Evolutionary conservation across 2,113 vertebrate species (phyloP), one percentile per base, ranked within the genome.

Genomic region (Pygoscelis adeliae): DNA sequence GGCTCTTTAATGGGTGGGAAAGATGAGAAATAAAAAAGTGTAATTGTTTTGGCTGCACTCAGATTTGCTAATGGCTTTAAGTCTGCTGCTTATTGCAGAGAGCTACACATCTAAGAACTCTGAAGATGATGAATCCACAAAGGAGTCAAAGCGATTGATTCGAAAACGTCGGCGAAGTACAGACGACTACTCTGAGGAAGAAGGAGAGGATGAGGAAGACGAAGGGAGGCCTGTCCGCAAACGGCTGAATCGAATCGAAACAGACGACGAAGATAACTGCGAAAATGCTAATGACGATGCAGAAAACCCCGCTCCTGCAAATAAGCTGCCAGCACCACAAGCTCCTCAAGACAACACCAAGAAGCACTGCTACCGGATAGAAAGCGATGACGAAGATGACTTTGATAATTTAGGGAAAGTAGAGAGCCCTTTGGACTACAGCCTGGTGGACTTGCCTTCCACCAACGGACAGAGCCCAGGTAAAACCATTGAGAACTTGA

Each of bases 221-320:
- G 99, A 99, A 52, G 98, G 98, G 71, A 98, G 98, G 52, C 99
- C 99, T 0, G 81, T 99, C 73, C 99, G 99, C 42, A 99, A 99
- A 87, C 98, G 99, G 90, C 98, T 99, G 42, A 99, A 99, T 66
- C 99, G 99, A 32, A 99, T 99, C 1, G 99, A 99, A 96, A 99
- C 99, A 0, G 99, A 99, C 0, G 99, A 99, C 3, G 98, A 99
- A 42, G 99, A 99, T 3, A 96, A 86, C 49, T 89, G 97, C 34
- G 97, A 97, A 5, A 98, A 93, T 3, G 22, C 81, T 4, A 94
- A 96, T 0, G 71, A 96, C 0, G 89, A 90, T 0, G 22, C 89
- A 11, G 97, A 88, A 25, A 97, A 94, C 44, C 83, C 93, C 2
- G 34, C 87, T 11, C 58, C 15, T 30, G 96, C 95, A 18, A 91